Conservation (phyloP, 2,888 invertebrate genomes). For the Periphyllus acericola region DNA sequence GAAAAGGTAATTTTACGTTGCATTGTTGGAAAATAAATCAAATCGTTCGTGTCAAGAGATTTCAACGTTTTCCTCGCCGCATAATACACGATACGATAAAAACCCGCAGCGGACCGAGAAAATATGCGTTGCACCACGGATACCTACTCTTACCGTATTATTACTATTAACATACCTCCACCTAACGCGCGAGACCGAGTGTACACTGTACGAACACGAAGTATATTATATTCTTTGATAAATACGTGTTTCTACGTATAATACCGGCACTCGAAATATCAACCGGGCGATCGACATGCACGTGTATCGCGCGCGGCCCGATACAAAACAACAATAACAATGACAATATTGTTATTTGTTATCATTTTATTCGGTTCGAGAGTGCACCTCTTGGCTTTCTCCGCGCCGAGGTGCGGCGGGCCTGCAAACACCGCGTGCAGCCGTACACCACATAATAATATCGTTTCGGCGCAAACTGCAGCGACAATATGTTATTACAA, state of each 20-base stretch:
- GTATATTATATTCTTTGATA: neutral
- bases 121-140: neutral
- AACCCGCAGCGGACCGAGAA: neutral
- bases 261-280: conserved; percentile 13
- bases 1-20: neutral
- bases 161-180: neutral
- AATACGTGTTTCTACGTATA: neutral
- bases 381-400: neutral
- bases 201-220: neutral
- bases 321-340: conserved; percentile 17
- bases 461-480: too few relatives aligned
- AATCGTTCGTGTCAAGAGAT: neutral
- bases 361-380: neutral
- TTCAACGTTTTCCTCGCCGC: neutral
- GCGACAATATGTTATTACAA: neutral
- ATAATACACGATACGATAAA: neutral
- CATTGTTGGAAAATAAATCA: conserved; percentile 7
- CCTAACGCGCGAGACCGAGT: neutral
- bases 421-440: too few relatives aligned
- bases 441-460: too few relatives aligned
- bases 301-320: neutral
- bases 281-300: neutral
- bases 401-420: neutral
- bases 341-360: conserved; percentile 25
- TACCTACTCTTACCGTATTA: too few relatives aligned